A percentile compares a stretch with the other conserved stretches of the same genome.
Evolutionary conservation across 2,797 vertebrate genomes (phyloP).

Genomic region (Lemur catta): DNA sequence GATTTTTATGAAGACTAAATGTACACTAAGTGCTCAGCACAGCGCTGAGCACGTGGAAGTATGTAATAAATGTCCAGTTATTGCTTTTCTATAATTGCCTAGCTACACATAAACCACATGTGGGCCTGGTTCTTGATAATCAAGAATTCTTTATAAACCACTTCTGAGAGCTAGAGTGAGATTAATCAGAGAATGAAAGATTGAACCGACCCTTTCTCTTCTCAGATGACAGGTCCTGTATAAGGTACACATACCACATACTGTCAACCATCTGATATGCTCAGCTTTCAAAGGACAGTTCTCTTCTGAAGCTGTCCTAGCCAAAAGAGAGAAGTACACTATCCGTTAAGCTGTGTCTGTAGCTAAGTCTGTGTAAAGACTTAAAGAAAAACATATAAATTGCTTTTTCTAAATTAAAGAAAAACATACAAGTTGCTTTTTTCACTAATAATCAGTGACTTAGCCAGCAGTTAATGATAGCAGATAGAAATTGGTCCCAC

Average conservation of each 20-base stretch:
- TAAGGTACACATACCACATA: slow-evolving; percentile 15
- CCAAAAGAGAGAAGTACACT: slow-evolving; percentile 48
- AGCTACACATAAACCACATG: not conserved
- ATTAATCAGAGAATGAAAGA: slow-evolving; percentile 51
- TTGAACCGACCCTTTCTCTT: slow-evolving; percentile 41
- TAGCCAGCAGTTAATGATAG: not conserved
- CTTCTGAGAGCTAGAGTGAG: not conserved
- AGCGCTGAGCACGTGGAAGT: not conserved
- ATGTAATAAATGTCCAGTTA: not conserved
- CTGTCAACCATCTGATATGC: slow-evolving; percentile 22
- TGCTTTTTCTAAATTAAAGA: slow-evolving; percentile 8
- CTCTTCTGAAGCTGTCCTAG: slow-evolving; percentile 40
- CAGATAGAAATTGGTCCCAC: not conserved
- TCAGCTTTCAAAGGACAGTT: slow-evolving; percentile 40
- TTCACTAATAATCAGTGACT: not conserved
- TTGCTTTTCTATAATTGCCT: not conserved
- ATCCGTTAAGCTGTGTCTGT: not conserved
- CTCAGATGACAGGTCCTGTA: slow-evolving; percentile 6
- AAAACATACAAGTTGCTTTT: not conserved
- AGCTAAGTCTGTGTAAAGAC: not conserved
- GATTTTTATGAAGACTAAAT: not conserved
- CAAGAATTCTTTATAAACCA: not conserved
- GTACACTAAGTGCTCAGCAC: not conserved
- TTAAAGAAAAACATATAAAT: not conserved
- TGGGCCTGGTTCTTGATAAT: not conserved